Evolutionary conservation across 2,888 invertebrate species (phyloP).

Genomic region (Oxytorus armatus): DNA sequence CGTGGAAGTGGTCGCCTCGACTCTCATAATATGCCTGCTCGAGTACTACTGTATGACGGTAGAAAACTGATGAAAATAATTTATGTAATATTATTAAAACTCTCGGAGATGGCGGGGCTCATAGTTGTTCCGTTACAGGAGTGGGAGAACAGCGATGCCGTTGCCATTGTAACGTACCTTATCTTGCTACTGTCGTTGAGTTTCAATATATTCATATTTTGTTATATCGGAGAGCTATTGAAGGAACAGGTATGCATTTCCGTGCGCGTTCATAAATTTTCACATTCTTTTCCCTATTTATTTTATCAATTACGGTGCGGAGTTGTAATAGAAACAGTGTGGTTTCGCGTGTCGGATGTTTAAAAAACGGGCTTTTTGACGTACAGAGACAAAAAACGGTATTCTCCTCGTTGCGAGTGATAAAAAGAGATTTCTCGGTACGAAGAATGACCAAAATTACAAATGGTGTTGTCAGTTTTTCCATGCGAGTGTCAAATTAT

Average conservation of each 20-base stretch:
- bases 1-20: conserved; percentile 59
- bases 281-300: neutral
- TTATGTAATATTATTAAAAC: neutral
- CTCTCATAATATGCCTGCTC: conserved; percentile 58
- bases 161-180: conserved; percentile 66
- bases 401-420: no score
- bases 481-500: no score
- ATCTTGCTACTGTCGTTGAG: conserved; percentile 60
- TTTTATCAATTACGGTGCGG: neutral
- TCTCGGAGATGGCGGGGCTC: neutral
- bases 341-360: no score
- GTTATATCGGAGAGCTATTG: conserved; percentile 46
- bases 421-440: no score
- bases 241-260: conserved; percentile 47
- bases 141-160: conserved; percentile 68
- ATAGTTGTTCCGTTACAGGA: conserved; percentile 56
- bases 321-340: no score
- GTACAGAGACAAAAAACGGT: no score
- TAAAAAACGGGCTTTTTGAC: no score
- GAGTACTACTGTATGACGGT: conserved; percentile 67
- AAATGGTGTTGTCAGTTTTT: neutral
- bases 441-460: no score
- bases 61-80: conserved; percentile 5
- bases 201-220: conserved; percentile 70
- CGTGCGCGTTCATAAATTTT: no score